Base-by-base conservation (phyloP, 2,797 vertebrate genomes). In the Dallia pectoralis region DNA sequence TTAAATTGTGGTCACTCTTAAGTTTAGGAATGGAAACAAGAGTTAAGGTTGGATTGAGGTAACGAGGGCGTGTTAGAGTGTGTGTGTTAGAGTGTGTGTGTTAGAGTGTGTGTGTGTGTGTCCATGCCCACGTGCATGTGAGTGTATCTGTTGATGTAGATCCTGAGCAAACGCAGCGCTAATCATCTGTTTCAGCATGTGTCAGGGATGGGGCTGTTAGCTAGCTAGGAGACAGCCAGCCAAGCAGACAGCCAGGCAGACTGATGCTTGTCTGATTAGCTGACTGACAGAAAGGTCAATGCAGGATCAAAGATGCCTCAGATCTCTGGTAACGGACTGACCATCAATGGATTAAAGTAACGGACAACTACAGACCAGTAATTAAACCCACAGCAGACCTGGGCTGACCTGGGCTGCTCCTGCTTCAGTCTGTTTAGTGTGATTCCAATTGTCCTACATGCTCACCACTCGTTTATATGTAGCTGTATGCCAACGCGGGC, bases 271-370 rank as follows among this genome's bases (percentile, higher is more conserved):
- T 74, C 29, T 72, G 74, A 16, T 22, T 27, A 69, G 71, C 69
- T 75, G 64, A 73, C 40, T 44, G 40, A 69, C 48, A 32, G 49
- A 74, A 74, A 65, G 74, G 76, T 82, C 11, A 74, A 67, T 61
- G 69, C 61, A 64, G 75, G 71, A 80, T 78, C 75, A 79, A 72
- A 82, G 48, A 79, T 64, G 53, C 63, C 74, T 75, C 64, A 73
- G 77, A 75, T 81, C 61, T 0, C 75, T 77, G 64, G 4, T 12
- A 32, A 40, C 19, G 73, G 73, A 77, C 65, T 78, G 79, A 83
- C 74, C n/a, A n/a, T n/a, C n/a, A n/a, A n/a, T n/a, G n/a, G n/a
- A n/a, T n/a, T n/a, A 79, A 73, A 48, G 68, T 75, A 70, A 78
- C 15, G 59, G 76, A 75, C 73, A 56, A 56, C 53, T 2, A 7